Percentiles rank a stretch among this genome's conserved stretches.
phyloP scores from a whole-genome alignment of 2,888 invertebrate genomes.

The Oxyteleia sp. region DNA sequence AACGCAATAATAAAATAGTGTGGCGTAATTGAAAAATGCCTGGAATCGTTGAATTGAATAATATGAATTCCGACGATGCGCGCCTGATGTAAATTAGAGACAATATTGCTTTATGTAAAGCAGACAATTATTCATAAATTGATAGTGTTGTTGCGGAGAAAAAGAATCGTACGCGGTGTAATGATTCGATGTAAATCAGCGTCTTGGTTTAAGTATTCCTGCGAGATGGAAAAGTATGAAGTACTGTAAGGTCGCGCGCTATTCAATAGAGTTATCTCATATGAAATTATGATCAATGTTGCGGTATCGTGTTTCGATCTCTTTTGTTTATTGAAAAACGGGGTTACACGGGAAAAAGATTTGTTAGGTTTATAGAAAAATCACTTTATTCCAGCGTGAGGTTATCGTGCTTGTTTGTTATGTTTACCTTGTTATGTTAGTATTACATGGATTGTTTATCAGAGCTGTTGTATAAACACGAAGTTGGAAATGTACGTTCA shows the following conservation, averaged over 20 bases:
- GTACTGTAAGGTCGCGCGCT: conserved; percentile 44
- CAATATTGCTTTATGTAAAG: conserved; percentile 43
- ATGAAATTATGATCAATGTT: conserved; percentile 56
- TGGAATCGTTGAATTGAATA: too few relatives aligned
- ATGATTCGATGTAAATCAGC: conserved; percentile 63
- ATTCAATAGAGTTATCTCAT: conserved; percentile 36
- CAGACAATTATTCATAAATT: conserved; percentile 61
- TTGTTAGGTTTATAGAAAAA: too few relatives aligned
- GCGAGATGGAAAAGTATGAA: conserved; percentile 42
- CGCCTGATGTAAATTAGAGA: conserved; percentile 46
- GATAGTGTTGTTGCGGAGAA: conserved; percentile 49
- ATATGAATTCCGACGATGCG: conserved; percentile 23
- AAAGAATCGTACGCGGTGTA: conserved; percentile 41
- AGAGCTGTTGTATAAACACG: too few relatives aligned
- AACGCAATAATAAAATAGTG: too few relatives aligned
- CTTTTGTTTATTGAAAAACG: conserved; percentile 10
- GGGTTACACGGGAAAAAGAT: too few relatives aligned
- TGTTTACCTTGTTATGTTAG: too few relatives aligned
- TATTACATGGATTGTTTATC: too few relatives aligned
- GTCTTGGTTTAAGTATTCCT: conserved; percentile 46
- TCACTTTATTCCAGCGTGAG: too few relatives aligned
- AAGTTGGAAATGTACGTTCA: too few relatives aligned
- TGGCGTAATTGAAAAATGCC: too few relatives aligned
- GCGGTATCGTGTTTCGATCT: conserved; percentile 29
- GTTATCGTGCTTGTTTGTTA: too few relatives aligned